Evolutionary conservation across 2,797 vertebrate genomes (phyloP), one percentile per base, ranked within the genome.

Genomic region (Poecilia gillii): DNA sequence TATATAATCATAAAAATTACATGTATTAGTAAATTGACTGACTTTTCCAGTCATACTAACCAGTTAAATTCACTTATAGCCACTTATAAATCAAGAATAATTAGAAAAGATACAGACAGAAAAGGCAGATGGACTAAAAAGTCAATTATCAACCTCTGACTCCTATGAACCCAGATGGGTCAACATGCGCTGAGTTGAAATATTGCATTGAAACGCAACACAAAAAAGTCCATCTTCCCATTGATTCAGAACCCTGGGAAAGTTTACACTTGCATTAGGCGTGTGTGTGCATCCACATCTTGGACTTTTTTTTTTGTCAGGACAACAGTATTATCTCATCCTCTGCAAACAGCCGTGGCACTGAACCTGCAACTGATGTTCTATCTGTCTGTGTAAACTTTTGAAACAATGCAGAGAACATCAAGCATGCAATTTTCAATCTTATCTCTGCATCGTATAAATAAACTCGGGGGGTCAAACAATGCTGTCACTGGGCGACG

Each of bases 371-470:
- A 62, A 23, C 72, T 76, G 36, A 49, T 75, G 62, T 70, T 66
- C 49, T 71, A 23, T 64, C 72, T 75, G 78, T 87, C 77, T 45
- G 72, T 84, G 66, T 86, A 87, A 92, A 90, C 77, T 33, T 70
- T 18, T 2, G 43, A 76, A 87, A 94, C 92, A 93, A 94, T 93
- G 66, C 81, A 78, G 80, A 86, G 76, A 82, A 88, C 85, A 87
- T 16, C 23, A 23, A 45, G 64, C 43, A 13, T 8, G 75, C 6
- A 5, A 49, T 75, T 85, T 78, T 16, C 77, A 74, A 74, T 88
- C 85, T 92, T 88, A 91, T 91, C 88, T 25, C 20, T 47, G 81
- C 83, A 87, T 92, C 72, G 31, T 47, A 86, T 92, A 93, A 92
- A 93, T 92, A 93, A 81, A 85, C 75, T 47, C 47, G 0, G 77